Percentiles rank a stretch among this genome's conserved stretches.
Conservation (phyloP, 2,113 vertebrate genomes). For the Bujurquina vittata region DNA sequence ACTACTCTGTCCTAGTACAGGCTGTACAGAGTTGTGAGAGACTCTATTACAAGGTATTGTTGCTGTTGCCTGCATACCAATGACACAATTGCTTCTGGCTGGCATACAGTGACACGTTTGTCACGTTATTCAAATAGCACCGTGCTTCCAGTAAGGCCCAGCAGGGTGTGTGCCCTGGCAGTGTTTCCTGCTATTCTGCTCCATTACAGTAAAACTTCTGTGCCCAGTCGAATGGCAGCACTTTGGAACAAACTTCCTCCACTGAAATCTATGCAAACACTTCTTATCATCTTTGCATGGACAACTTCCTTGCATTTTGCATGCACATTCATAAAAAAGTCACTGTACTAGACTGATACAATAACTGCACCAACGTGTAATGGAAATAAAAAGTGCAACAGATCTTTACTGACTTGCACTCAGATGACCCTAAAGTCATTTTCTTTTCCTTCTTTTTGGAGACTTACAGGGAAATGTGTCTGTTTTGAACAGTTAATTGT, state of each 20-base stretch:
- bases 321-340: not conserved
- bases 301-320: not conserved
- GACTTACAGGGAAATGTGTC: not conserved
- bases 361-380: not conserved
- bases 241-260: not conserved
- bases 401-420: not conserved
- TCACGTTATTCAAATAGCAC: slow-evolving; percentile 29
- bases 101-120: slow-evolving; percentile 20
- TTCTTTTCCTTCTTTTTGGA: not conserved
- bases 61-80: slow-evolving; percentile 1
- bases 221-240: not conserved
- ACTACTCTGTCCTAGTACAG: not conserved
- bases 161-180: slow-evolving; percentile 23
- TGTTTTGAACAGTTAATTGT: not conserved
- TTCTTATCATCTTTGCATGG: not conserved
- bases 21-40: not conserved
- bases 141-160: slow-evolving; percentile 56
- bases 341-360: not conserved
- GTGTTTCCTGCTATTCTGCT: slow-evolving; percentile 40
- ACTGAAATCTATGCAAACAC: slow-evolving; percentile 1
- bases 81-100: not conserved
- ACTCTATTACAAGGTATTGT: not conserved
- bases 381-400: not conserved
- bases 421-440: not conserved
- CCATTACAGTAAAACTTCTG: slow-evolving; percentile 24